These are phyloP conservation scores for Flexamia atlantica DNA, from an alignment of 2,888 invertebrate genomes.

Conservation along the genomic window DNA sequence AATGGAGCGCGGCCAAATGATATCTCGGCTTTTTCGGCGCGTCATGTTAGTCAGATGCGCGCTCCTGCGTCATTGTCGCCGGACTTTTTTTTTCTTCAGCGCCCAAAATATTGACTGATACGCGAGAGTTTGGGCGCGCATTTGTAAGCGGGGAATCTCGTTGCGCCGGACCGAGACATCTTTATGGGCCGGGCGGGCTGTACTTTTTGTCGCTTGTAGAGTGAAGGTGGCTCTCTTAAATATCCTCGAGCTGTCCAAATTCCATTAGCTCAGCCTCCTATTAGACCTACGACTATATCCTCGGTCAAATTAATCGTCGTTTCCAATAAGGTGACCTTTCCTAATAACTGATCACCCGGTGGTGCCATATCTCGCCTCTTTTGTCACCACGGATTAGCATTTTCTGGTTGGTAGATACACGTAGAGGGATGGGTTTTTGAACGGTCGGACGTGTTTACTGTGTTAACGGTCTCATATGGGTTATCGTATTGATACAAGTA, in stretches of 20 bases:
- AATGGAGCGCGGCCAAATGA: background rate
- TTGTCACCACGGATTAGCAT: background rate
- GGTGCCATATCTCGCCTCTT: background rate
- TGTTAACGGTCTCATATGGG: no score
- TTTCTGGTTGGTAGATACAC: background rate
- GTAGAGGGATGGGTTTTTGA: no score
- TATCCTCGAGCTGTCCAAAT: slow-evolving; percentile 61
- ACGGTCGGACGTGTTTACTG: no score
- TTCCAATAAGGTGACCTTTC: slow-evolving; percentile 24
- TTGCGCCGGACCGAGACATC: slow-evolving; percentile 43
- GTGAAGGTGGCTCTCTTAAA: slow-evolving; percentile 61
- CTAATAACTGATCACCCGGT: slow-evolving; percentile 8
- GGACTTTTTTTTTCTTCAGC: slow-evolving; percentile 51
- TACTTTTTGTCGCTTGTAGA: slow-evolving; percentile 53
- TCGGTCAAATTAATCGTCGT: slow-evolving; percentile 12
- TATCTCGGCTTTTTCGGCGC: slow-evolving; percentile 23
- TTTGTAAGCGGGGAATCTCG: slow-evolving; percentile 49
- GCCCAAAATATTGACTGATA: slow-evolving; percentile 62
- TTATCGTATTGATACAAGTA: no score
- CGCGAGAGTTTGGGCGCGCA: slow-evolving; percentile 34
- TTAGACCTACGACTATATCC: slow-evolving; percentile 55
- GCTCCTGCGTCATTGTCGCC: slow-evolving; percentile 26
- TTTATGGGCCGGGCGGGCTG: slow-evolving; percentile 56
- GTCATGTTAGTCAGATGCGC: slow-evolving; percentile 42
- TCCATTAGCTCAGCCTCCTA: slow-evolving; percentile 52